Conservation (phyloP, 1,140 invertebrate genomes). For the Eubasilissa regina region DNA sequence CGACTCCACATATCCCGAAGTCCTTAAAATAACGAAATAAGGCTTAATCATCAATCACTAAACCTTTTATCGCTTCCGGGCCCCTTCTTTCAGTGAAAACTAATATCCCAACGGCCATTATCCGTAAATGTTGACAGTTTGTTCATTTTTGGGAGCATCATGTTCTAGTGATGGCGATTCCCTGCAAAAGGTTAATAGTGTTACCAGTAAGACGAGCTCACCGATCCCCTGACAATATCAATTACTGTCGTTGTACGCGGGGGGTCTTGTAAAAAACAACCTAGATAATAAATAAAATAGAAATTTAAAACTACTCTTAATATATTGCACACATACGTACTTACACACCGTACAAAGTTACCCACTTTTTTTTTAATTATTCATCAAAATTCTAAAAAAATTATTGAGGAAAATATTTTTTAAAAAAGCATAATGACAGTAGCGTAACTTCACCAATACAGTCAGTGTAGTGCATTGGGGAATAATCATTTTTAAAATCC, state of each 20-base stretch:
- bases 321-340: too few species aligned
- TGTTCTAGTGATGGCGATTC: neutral
- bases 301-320: too few species aligned
- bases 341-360: too few species aligned
- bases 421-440: too few species aligned
- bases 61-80: slow-evolving; percentile 11
- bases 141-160: slow-evolving; percentile 24
- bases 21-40: slow-evolving; percentile 33
- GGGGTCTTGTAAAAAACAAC: too few species aligned
- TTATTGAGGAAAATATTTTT: too few species aligned
- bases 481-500: too few species aligned
- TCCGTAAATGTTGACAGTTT: slow-evolving; percentile 36
- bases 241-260: neutral
- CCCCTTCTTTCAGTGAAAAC: slow-evolving; percentile 9
- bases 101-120: slow-evolving; percentile 25
- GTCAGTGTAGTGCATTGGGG: too few species aligned
- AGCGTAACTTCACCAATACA: too few species aligned
- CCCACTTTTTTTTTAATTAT: too few species aligned
- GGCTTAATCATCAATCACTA: slow-evolving; percentile 29
- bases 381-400: too few species aligned
- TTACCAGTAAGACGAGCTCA: slow-evolving; percentile 16
- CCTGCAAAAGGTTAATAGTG: slow-evolving; percentile 12
- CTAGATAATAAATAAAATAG: too few species aligned
- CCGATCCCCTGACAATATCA: slow-evolving; percentile 12
- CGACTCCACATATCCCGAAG: neutral